Conservation (phyloP, 2,888 invertebrate genomes). For the Noctua fimbriata region DNA sequence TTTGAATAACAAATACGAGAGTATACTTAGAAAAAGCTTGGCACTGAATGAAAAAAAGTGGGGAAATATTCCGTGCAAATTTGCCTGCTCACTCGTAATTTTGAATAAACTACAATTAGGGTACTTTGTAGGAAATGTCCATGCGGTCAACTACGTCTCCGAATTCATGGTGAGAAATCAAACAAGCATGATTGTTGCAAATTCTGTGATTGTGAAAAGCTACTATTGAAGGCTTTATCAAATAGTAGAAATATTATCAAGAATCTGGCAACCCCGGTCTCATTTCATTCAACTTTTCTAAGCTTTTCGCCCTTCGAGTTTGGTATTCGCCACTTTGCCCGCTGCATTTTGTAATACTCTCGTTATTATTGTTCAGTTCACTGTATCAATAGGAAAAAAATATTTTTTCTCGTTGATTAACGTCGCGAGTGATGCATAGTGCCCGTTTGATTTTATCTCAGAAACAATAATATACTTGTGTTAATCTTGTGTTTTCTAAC, state of each 20-base stretch:
- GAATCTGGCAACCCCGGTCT: conserved; percentile 49
- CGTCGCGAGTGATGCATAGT: conserved; percentile 75
- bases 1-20: background rate
- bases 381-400: conserved; percentile 54
- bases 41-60: too few species aligned
- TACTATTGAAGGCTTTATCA: conserved; percentile 97
- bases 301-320: conserved; percentile 72
- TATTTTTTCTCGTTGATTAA: conserved; percentile 62
- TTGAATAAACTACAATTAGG: background rate
- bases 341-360: conserved; percentile 55
- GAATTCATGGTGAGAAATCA: background rate
- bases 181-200: background rate
- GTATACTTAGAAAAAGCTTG: background rate
- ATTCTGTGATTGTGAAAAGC: conserved; percentile 85
- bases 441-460: conserved; percentile 68
- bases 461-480: conserved; percentile 65
- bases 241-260: conserved; percentile 94
- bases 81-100: background rate
- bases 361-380: conserved; percentile 49
- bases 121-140: background rate
- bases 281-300: conserved; percentile 67
- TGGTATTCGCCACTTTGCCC: conserved; percentile 67
- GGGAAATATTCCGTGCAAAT: too few species aligned
- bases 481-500: conserved; percentile 71
- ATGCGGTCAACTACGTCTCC: background rate